These are phyloP conservation scores for Apostichopus japonicus DNA, from an alignment of 35 echinoderm and acorn worm genomes.

Conservation along the genomic window DNA sequence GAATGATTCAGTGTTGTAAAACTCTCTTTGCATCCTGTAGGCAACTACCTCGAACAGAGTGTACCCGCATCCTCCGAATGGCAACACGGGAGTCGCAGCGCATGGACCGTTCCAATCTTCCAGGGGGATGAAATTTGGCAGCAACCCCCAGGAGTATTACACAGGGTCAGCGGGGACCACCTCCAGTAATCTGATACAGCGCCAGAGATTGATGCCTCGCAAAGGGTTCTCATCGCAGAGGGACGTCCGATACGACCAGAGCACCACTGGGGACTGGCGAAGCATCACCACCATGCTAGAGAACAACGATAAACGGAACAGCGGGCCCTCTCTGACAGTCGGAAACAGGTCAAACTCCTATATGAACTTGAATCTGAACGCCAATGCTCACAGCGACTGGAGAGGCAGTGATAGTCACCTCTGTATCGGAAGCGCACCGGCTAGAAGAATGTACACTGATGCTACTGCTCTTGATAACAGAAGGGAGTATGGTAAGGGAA, in stretches of 20 bases:
- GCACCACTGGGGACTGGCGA: conserved; percentile 63
- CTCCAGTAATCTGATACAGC: conserved; percentile 53
- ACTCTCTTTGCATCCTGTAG: neutral
- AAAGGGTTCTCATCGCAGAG: conserved; percentile 66
- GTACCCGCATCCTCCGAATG: conserved; percentile 58
- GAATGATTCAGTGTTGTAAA: too few species aligned
- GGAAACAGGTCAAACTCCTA: conserved; percentile 50
- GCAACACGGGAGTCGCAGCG: conserved; percentile 34
- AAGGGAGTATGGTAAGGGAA: conserved; percentile 62
- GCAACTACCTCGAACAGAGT: conserved; percentile 32
- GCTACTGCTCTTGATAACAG: conserved; percentile 66
- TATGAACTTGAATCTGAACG: conserved; percentile 55
- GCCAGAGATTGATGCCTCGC: conserved; percentile 67
- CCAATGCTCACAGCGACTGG: conserved; percentile 73
- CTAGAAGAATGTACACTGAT: conserved; percentile 82
- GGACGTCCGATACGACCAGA: conserved; percentile 44
- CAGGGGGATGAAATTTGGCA: neutral
- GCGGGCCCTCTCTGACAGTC: conserved; percentile 34
- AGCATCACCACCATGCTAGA: conserved; percentile 63
- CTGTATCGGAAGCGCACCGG: conserved; percentile 13
- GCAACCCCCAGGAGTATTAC: conserved; percentile 35
- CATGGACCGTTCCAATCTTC: conserved; percentile 54
- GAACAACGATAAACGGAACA: conserved; percentile 17
- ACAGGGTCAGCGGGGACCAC: conserved; percentile 8
- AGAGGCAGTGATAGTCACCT: conserved; percentile 40